These are phyloP conservation scores for Drosophila takahashii DNA, from an alignment of 1,140 invertebrate species.

Conservation along the genomic window DNA sequence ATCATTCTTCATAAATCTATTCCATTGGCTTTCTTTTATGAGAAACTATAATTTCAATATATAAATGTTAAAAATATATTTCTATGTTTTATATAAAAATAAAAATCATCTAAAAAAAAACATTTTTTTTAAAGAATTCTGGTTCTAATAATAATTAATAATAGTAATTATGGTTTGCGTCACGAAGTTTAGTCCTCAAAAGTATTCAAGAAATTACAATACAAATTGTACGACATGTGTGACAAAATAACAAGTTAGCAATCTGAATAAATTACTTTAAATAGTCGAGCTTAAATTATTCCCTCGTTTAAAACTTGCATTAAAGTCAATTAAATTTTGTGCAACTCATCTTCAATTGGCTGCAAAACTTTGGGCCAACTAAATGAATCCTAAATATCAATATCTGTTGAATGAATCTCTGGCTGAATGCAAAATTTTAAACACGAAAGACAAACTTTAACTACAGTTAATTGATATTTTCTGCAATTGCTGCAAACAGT, in stretches of 20 bases:
- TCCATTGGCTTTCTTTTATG: too few species aligned
- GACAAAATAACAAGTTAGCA: neutral
- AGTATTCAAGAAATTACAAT: neutral
- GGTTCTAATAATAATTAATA: too few species aligned
- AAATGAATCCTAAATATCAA: constrained; percentile 7
- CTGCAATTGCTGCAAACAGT: constrained; percentile 9
- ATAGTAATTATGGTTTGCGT: too few species aligned
- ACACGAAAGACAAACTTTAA: constrained; percentile 39
- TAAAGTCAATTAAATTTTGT: neutral
- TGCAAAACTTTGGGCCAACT: neutral
- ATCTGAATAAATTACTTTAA: neutral
- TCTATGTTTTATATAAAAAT: too few species aligned
- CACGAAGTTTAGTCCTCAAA: neutral
- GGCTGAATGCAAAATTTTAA: constrained; percentile 28
- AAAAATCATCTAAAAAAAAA: too few species aligned
- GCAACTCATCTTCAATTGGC: neutral
- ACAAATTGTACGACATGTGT: neutral
- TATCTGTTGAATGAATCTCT: constrained; percentile 12
- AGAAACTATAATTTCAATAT: too few species aligned
- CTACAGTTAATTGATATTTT: constrained; percentile 47
- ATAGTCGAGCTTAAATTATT: neutral
- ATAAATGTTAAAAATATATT: too few species aligned
- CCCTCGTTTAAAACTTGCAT: neutral
- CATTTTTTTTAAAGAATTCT: too few species aligned
- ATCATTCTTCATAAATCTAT: too few species aligned